Evolutionary conservation across 2,888 invertebrate species (phyloP), one percentile per base, ranked within the genome.

Genomic region (Pseudoips prasinana): DNA sequence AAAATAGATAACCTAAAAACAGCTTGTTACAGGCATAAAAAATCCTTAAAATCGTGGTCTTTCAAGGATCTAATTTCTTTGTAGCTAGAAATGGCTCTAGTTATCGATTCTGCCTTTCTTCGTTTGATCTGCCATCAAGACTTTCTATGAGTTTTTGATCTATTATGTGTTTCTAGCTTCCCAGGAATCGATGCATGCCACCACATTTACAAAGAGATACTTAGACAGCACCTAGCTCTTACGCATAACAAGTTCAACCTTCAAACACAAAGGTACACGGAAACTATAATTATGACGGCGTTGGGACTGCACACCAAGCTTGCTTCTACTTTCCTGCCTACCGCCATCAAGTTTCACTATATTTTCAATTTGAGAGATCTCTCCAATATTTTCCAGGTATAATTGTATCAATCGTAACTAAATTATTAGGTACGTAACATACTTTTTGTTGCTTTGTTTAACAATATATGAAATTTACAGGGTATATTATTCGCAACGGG

Each of bases 281-380:
- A 91, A 14, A 69, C 84, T 0, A 58, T 98, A 7, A 92, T 97
- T 0, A 80, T 89, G 7, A 92, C 94, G 0, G 96, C 96, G 0
- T 86, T 98, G 3, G 80, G 87, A 1, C 84, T 98, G 10, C 98
- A 98, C 73, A 87, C 88, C 24, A 95, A 94, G 73, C 91, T 98
- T 5, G 82, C 93, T 0, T 71, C 92, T 1, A 91, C 91, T 0
- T 98, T 98, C 82, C 86, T 98, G 46, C 98, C 98, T 0, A 98
- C 98, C 0, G 98, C 98, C 10, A 90, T 96, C 52, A 98, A 97
- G 82, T 98, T 98, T 74, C 98, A 98, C 75, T 98, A 98, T 66
- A 91, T 95, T 39, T 98, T 98, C 80, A 98, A 98, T 74, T 84
- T 98, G 32, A 89, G 98, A 37, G 98, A 98, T 77, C 88, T 98